A percentile compares a stretch with the other conserved stretches of the same genome.
These are phyloP conservation scores for Teleiodes luculella DNA, from an alignment of 2,888 invertebrate genomes.

Conservation along the genomic window DNA sequence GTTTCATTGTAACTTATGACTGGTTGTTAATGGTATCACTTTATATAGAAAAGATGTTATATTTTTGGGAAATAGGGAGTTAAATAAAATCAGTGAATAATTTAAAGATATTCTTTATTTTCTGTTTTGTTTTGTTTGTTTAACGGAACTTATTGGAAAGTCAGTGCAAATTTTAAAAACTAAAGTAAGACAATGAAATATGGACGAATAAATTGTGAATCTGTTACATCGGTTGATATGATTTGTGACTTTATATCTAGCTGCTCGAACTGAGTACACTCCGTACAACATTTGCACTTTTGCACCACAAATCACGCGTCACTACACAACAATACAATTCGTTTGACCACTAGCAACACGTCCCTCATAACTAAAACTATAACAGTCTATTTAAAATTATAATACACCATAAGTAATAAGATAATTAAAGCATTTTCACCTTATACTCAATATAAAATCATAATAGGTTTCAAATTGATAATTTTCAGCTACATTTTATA, in stretches of 20 bases:
- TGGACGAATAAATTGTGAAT: slow-evolving; percentile 48
- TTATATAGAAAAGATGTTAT: too few species aligned
- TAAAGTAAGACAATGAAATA: slow-evolving; percentile 53
- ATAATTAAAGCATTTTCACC: slow-evolving; percentile 79
- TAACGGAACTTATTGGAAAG: slow-evolving; percentile 59
- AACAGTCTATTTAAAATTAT: slow-evolving; percentile 78
- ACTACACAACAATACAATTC: slow-evolving; percentile 40
- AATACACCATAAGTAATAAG: slow-evolving; percentile 73
- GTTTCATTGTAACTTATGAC: too few species aligned
- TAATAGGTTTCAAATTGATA: slow-evolving; percentile 66
- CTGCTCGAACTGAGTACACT: slow-evolving; percentile 29
- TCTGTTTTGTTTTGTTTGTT: slow-evolving; percentile 47
- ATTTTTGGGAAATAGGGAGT: too few species aligned
- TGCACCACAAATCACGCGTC: slow-evolving; percentile 22
- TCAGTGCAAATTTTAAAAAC: slow-evolving; percentile 65
- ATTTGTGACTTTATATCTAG: slow-evolving; percentile 52
- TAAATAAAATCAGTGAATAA: slow-evolving; percentile 24
- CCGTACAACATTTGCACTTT: slow-evolving; percentile 10
- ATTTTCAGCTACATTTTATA: slow-evolving; percentile 57
- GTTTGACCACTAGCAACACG: slow-evolving; percentile 52
- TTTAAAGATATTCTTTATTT: slow-evolving; percentile 53
- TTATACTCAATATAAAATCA: slow-evolving; percentile 75
- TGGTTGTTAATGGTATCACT: too few species aligned
- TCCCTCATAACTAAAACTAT: slow-evolving; percentile 71
- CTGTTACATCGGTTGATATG: slow-evolving; percentile 33